Evolutionary conservation across 2,888 invertebrate genomes (phyloP), one percentile per base, ranked within the genome.

Genomic region (Nomada lathburiana): DNA sequence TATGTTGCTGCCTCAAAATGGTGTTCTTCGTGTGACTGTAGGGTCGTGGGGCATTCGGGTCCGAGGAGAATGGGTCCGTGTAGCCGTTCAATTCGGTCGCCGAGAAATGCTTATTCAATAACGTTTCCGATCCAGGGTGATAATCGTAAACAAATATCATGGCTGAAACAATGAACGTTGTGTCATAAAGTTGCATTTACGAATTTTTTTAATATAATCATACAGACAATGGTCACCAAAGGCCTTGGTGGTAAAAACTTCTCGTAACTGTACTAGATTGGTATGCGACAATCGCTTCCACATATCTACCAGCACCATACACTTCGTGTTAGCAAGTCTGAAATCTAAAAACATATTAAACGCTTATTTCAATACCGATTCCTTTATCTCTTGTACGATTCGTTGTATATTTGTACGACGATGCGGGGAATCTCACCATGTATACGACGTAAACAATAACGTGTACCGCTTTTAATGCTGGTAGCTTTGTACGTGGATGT

Each of bases 231-330:
- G 97, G 95, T 99, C 99, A 90, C 98, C 98, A 94, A 99, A 99
- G 64, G 97, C 97, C 95, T 98, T 98, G 57, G 99, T 99, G 53
- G 98, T 97, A 94, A 99, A 98, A 88, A 98, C 97, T 94, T 99
- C 98, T 92, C 97, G 96, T 77, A 99, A 95, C 90, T 97, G 97
- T 80, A 99, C 98, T 88, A 99, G 96, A 95, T 99, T 99, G 90
- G 99, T 98, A 94, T 99, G 99, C 92, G 97, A 97, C 76, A 99
- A 95, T 94, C 98, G 97, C 94, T 98, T 98, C 99, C 99, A 99
- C 95, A 97, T 96, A 90, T 99, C 99, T 59, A 99, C 97, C 88
- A 97, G 94, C 44, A 96, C 95, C 95, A 98, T 97, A 93, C 97
- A 97, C 92, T 98, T 98, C 59, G 97, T 96, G 89, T 97, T 97